Evolutionary conservation across 1,140 invertebrate genomes (phyloP).

Genomic region (Pseudomyrmex cubaensis): DNA sequence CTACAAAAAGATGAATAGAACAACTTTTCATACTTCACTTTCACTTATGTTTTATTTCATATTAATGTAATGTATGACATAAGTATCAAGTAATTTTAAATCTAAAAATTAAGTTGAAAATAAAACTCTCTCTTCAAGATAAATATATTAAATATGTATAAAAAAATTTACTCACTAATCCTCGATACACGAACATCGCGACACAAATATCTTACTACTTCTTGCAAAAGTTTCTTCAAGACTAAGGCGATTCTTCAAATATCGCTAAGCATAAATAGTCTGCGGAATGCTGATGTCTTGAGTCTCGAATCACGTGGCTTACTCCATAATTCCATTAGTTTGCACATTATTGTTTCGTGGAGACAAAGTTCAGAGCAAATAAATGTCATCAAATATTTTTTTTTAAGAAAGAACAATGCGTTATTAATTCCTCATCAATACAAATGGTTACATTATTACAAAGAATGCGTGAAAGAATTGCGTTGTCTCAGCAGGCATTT

Average conservation of each 20-base stretch:
- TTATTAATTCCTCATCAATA: neutral
- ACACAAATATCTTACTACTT: neutral
- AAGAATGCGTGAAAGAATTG: neutral
- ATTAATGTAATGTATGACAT: too few relatives aligned
- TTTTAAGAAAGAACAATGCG: neutral
- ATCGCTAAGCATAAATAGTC: conserved; percentile 36
- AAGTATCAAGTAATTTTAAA: too few relatives aligned
- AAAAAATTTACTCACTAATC: conserved; percentile 48
- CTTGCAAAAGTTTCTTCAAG: neutral
- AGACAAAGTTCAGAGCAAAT: neutral
- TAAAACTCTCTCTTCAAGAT: neutral
- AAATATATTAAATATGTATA: neutral
- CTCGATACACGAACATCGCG: neutral
- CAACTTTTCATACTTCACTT: too few relatives aligned
- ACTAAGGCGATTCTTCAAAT: conserved; percentile 37
- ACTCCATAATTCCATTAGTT: neutral
- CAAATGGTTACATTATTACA: neutral
- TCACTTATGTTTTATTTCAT: too few relatives aligned
- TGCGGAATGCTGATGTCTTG: conserved; percentile 45
- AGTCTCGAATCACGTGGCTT: too few relatives aligned
- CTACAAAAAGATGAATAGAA: too few relatives aligned
- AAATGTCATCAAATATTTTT: neutral
- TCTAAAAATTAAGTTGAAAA: too few relatives aligned
- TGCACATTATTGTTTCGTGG: neutral
- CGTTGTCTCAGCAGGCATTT: neutral